These are phyloP conservation scores for Laupala kohalensis DNA, from an alignment of 1,140 invertebrate species.

Conservation along the genomic window DNA sequence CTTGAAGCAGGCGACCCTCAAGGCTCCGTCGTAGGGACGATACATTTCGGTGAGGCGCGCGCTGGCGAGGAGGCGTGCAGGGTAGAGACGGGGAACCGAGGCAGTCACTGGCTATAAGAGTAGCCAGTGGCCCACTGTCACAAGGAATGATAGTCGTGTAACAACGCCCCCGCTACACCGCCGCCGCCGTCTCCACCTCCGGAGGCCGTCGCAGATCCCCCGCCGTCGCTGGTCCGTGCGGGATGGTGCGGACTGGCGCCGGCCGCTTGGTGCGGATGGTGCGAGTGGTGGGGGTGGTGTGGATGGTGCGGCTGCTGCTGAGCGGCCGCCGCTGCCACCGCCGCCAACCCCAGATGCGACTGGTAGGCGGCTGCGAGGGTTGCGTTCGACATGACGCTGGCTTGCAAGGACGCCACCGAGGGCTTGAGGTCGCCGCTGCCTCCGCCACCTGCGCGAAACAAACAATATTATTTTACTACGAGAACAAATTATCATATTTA, in stretches of 20 bases:
- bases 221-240: slow-evolving; percentile 7
- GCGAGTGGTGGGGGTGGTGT: slow-evolving; percentile 12
- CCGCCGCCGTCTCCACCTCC: slow-evolving; percentile 5
- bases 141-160: slow-evolving; percentile 25
- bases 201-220: neutral
- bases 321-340: slow-evolving; percentile 2
- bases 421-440: slow-evolving; percentile 19
- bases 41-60: neutral
- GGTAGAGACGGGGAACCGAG: neutral
- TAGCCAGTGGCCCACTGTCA: slow-evolving; percentile 25
- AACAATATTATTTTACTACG: too few species aligned
- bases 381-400: slow-evolving; percentile 19
- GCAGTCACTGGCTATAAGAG: slow-evolving; percentile 19
- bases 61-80: neutral
- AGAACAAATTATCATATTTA: too few species aligned
- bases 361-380: slow-evolving; percentile 20
- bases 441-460: too few species aligned
- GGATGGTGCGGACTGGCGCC: slow-evolving; percentile 18
- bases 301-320: slow-evolving; percentile 4
- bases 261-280: slow-evolving; percentile 9
- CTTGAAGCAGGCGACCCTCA: too few species aligned
- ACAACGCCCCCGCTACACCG: slow-evolving; percentile 18
- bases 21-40: too few species aligned
- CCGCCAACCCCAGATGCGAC: slow-evolving; percentile 15
- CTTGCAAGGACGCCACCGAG: slow-evolving; percentile 19